A percentile compares a stretch with the other conserved stretches of the same genome.
phyloP scores from a whole-genome alignment of 2,888 invertebrate species.

The Drosophila incognita region DNA sequence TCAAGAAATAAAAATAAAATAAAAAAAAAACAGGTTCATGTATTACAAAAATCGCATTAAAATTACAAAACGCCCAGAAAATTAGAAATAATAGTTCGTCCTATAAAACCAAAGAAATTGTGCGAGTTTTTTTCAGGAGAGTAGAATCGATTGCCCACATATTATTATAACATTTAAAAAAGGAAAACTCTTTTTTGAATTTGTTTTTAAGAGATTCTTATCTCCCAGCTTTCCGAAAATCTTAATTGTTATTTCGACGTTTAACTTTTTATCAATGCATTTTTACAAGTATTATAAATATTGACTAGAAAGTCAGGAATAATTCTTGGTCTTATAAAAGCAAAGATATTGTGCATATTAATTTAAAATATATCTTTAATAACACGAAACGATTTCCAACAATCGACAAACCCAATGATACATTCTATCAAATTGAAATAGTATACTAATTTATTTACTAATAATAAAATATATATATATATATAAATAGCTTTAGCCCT shows the following conservation, averaged over 20 bases:
- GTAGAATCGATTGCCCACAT: background rate
- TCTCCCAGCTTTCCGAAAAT: background rate
- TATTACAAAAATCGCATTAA: background rate
- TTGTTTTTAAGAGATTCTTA: background rate
- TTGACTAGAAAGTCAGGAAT: background rate
- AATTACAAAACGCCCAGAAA: background rate
- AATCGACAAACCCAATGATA: background rate
- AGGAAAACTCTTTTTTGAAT: background rate
- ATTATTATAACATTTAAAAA: background rate
- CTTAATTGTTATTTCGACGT: background rate
- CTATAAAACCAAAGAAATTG: background rate
- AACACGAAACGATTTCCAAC: background rate
- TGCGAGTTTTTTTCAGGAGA: background rate
- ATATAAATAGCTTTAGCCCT: background rate
- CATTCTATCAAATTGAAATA: background rate
- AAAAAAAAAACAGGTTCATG: background rate
- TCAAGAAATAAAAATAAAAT: background rate
- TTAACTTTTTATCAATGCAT: background rate
- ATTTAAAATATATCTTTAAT: too few relatives aligned
- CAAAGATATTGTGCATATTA: too few relatives aligned
- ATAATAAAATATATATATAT: background rate
- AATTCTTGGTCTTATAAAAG: too few relatives aligned
- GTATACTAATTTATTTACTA: fast-evolving
- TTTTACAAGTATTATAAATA: background rate
- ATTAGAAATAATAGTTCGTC: background rate